Conservation (phyloP, 1,140 invertebrate genomes). For the Scaptomyza hsui region DNA sequence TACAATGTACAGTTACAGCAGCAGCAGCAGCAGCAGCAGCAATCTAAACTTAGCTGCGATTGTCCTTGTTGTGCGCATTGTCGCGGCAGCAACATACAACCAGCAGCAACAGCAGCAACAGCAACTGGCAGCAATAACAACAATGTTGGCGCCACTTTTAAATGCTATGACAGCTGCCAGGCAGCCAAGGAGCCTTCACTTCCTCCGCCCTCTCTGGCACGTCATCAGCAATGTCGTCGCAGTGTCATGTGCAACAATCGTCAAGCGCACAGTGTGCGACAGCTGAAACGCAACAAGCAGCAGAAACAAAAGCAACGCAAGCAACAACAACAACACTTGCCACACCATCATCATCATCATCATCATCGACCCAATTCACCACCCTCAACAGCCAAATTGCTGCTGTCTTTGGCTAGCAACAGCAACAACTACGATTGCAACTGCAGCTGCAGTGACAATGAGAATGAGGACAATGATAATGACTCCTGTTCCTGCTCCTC, state of each 20-base stretch:
- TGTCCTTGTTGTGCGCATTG: slow-evolving; percentile 71
- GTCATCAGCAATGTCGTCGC: slow-evolving; percentile 56
- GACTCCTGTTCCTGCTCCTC: slow-evolving; percentile 43
- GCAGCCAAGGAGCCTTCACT: slow-evolving; percentile 25
- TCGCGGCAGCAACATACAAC: slow-evolving; percentile 23
- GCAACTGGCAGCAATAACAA: slow-evolving; percentile 36
- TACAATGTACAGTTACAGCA: slow-evolving; percentile 53
- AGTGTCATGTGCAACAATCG: slow-evolving; percentile 75
- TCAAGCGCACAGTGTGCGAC: slow-evolving; percentile 71
- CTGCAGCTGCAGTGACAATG: slow-evolving; percentile 51
- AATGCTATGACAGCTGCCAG: slow-evolving; percentile 77
- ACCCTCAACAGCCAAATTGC: slow-evolving; percentile 64
- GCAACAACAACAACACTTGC: slow-evolving; percentile 24
- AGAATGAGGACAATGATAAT: slow-evolving; percentile 11
- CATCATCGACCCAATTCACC: slow-evolving; percentile 44
- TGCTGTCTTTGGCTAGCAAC: slow-evolving; percentile 59
- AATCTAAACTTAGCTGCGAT: slow-evolving; percentile 38
- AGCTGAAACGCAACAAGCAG: slow-evolving; percentile 69
- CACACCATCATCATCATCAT: slow-evolving; percentile 11
- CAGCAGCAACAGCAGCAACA: slow-evolving; percentile 10
- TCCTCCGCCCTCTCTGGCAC: too few species aligned
- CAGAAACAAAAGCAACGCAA: slow-evolving; percentile 56
- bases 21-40: slow-evolving; percentile 1
- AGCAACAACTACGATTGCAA: slow-evolving; percentile 35
- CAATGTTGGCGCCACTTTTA: slow-evolving; percentile 58